Base-by-base conservation (phyloP, 2,888 invertebrate species). In the Clivina fossor region DNA sequence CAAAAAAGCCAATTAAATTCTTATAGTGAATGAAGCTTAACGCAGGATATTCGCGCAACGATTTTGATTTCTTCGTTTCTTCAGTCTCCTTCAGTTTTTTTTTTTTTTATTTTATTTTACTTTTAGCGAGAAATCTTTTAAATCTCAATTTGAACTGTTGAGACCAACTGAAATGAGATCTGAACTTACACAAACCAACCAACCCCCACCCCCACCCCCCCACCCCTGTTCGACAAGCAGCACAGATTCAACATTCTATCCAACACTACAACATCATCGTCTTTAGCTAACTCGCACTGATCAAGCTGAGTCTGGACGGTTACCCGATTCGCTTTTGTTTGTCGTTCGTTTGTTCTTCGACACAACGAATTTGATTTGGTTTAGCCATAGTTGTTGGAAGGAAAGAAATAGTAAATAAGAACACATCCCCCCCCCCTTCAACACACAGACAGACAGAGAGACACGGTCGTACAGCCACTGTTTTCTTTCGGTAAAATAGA, bases 121-220 rank as follows among this genome's bases (percentile, higher is more conserved):
- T n/a, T n/a, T n/a, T n/a, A n/a, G n/a, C n/a, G n/a, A 24, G 47
- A 47, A 47, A 47, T 47, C 47, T 47, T 47, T 47, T 47, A 47
- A 47, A 47, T 47, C 47, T 47, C 20, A 47, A 15, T 47, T 47
- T 13, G 22, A 47, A 47, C 47, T 47, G 33, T 32, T 35, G 11
- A 32, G 35, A 33, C 32, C 26, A 13, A 35, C 33, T 47, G 47
- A 47, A 47, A 47, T 33, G 47, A 35, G 13, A 47, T 19, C 9
- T 13, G 30, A 30, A 30, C n/a, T 30, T 11, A 30, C 9, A 9
- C n/a, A n/a, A 30, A 30, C 30, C 11, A 9, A 30, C 30, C n/a
- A 2, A 9, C 4, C 30, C n/a, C 30, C 44, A 28, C 44, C 28
- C 28, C 30, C 18, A 8, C 46, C 24, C n/a, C 11, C 15, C 13